Conservation (phyloP, 2,888 invertebrate species). For the Acleris laterana region DNA sequence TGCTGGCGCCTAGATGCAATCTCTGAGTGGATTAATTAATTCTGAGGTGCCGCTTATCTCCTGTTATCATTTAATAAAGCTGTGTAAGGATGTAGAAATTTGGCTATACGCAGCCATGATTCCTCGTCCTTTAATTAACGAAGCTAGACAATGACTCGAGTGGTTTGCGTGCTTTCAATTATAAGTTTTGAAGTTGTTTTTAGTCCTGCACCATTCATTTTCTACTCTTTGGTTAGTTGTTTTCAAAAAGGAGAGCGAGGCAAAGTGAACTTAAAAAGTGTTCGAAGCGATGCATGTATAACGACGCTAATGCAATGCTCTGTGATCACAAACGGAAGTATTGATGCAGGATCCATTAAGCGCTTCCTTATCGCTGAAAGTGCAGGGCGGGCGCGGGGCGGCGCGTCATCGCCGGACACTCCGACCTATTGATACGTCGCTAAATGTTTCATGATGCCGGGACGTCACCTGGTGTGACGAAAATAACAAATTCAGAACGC, state of each 20-base stretch:
- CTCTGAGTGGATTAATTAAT: slow-evolving; percentile 85
- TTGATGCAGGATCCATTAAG: slow-evolving; percentile 26
- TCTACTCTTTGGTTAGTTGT: neutral
- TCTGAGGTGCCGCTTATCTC: slow-evolving; percentile 83
- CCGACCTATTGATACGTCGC: slow-evolving; percentile 64
- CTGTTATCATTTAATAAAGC: slow-evolving; percentile 84
- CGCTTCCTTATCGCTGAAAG: slow-evolving; percentile 20
- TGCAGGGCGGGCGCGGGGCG: slow-evolving; percentile 10
- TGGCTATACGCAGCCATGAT: slow-evolving; percentile 53
- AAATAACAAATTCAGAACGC: slow-evolving; percentile 83
- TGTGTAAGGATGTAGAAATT: slow-evolving; percentile 74
- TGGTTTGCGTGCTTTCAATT: neutral
- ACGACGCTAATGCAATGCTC: slow-evolving; percentile 21
- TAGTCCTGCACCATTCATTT: neutral
- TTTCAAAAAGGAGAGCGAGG: neutral
- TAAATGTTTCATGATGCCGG: slow-evolving; percentile 79
- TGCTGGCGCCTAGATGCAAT: slow-evolving; percentile 75
- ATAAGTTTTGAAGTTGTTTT: too few species aligned
- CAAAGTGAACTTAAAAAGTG: neutral
- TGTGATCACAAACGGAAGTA: slow-evolving; percentile 24
- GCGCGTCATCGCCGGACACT: slow-evolving; percentile 1
- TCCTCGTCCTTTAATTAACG: slow-evolving; percentile 27
- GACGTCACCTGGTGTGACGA: slow-evolving; percentile 81
- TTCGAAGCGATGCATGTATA: slow-evolving; percentile 11
- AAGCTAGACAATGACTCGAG: slow-evolving; percentile 9